Evolutionary conservation across 2,113 vertebrate genomes (phyloP).

Genomic region (Leptosomus discolor): DNA sequence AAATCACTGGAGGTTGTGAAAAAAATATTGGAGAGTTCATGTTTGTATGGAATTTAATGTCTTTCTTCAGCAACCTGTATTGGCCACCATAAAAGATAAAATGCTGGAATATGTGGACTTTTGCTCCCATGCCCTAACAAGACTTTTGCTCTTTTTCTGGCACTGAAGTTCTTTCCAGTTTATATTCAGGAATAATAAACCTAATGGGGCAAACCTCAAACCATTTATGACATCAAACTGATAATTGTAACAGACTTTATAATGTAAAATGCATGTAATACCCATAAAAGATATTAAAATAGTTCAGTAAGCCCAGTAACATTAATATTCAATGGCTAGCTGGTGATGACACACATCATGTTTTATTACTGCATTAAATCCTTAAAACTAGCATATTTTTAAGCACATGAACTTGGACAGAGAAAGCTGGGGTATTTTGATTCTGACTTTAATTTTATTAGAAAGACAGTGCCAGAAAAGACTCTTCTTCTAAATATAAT

Average conservation of each 20-base stretch:
- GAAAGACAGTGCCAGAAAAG: not conserved
- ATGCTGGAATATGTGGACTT: not conserved
- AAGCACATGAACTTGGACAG: not conserved
- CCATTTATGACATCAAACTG: not conserved
- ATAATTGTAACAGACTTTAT: not conserved
- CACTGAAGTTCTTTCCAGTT: not conserved
- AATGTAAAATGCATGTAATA: not conserved
- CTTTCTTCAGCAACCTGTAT: not conserved
- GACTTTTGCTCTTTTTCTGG: not conserved
- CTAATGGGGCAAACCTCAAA: not conserved
- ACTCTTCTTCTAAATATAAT: not conserved
- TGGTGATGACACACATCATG: not conserved
- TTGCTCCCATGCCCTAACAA: not conserved
- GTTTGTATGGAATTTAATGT: not conserved
- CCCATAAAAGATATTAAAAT: not conserved
- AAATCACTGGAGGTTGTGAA: not conserved
- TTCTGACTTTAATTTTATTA: not conserved
- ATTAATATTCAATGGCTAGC: not conserved
- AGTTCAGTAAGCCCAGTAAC: not conserved
- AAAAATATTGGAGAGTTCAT: not conserved
- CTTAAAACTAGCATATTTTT: not conserved
- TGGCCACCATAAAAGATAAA: not conserved
- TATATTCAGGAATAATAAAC: not conserved
- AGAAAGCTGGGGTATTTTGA: not conserved
- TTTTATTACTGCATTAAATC: not conserved